Evolutionary conservation across 2,113 vertebrate species (phyloP).

Genomic region (Limanda limanda): DNA sequence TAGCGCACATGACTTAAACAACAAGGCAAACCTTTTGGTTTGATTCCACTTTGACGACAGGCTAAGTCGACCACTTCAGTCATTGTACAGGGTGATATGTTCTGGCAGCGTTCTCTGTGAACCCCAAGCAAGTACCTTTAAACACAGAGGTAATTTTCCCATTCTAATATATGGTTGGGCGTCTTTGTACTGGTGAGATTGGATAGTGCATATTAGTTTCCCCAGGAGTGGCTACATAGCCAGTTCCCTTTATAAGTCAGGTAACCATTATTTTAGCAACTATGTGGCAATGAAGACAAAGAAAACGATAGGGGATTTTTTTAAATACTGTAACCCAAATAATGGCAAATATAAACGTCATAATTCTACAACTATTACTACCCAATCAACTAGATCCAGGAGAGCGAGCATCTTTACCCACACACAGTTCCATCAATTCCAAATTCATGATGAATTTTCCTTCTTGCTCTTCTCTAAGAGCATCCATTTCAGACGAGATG

Average conservation of each 20-base stretch:
- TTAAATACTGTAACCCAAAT: slow-evolving; percentile 53
- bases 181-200: slow-evolving; percentile 13
- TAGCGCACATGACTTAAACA: slow-evolving; percentile 43
- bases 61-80: slow-evolving; percentile 34
- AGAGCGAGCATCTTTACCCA: slow-evolving; percentile 44
- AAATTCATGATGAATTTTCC: slow-evolving; percentile 80
- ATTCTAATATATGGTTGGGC: slow-evolving; percentile 14
- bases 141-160: slow-evolving; percentile 32
- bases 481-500: slow-evolving; percentile 84
- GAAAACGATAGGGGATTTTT: slow-evolving; percentile 20
- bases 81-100: slow-evolving; percentile 18
- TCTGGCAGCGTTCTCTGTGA: slow-evolving; percentile 47
- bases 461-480: slow-evolving; percentile 79
- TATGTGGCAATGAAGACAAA: slow-evolving; percentile 3
- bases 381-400: slow-evolving; percentile 43
- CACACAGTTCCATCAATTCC: slow-evolving; percentile 66
- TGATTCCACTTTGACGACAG: slow-evolving; percentile 53
- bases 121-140: slow-evolving; percentile 43
- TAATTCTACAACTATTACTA: slow-evolving; percentile 23
- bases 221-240: slow-evolving; percentile 13
- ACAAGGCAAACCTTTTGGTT: slow-evolving; percentile 47
- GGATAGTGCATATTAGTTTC: slow-evolving; percentile 25
- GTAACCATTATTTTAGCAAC: slow-evolving; percentile 25
- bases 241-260: slow-evolving; percentile 24
- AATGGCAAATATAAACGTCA: slow-evolving; percentile 15